Percentiles rank a stretch among this genome's conserved stretches.
Conservation (phyloP, 2,797 vertebrate genomes). For the Anguilla megastoma region DNA sequence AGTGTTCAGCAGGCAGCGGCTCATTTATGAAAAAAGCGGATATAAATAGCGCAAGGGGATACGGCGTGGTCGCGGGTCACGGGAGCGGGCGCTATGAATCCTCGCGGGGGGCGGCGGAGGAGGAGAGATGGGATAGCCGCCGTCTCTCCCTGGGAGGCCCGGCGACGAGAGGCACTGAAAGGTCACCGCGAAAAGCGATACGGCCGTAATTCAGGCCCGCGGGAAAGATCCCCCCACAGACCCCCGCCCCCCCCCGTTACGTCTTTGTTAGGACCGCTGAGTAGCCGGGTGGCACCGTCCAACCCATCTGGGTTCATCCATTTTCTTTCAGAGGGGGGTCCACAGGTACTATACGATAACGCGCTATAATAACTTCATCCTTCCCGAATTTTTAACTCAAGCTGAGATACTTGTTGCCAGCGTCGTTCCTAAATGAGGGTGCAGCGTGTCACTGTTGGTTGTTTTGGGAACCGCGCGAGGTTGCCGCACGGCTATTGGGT, state of each 20-base stretch:
- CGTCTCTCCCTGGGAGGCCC: constrained; percentile 48
- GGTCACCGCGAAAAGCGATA: constrained; percentile 57
- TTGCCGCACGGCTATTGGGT: not conserved
- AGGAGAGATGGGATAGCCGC: constrained; percentile 54
- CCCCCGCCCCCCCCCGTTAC: not conserved
- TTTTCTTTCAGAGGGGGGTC: not conserved
- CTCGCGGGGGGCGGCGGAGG: constrained; percentile 36
- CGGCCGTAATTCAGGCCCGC: constrained; percentile 48
- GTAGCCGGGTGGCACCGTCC: not conserved
- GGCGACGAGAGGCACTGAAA: constrained; percentile 54
- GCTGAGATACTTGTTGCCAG: not conserved
- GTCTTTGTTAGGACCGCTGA: not conserved
- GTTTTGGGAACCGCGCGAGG: not conserved
- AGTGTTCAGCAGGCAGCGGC: constrained; percentile 53
- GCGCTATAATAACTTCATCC: not conserved
- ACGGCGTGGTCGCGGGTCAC: constrained; percentile 43
- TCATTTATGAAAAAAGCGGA: constrained; percentile 53
- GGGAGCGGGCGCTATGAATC: constrained; percentile 48
- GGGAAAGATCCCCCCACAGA: not conserved
- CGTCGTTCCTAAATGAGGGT: not conserved
- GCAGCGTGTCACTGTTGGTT: not conserved
- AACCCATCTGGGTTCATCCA: not conserved
- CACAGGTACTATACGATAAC: not conserved
- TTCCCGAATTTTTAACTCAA: too few species aligned
- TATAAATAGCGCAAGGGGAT: constrained; percentile 60